These are phyloP conservation scores for Zoanthus gigantus DNA, from an alignment of 92 coral and sea anemone genomes.

Conservation along the genomic window DNA sequence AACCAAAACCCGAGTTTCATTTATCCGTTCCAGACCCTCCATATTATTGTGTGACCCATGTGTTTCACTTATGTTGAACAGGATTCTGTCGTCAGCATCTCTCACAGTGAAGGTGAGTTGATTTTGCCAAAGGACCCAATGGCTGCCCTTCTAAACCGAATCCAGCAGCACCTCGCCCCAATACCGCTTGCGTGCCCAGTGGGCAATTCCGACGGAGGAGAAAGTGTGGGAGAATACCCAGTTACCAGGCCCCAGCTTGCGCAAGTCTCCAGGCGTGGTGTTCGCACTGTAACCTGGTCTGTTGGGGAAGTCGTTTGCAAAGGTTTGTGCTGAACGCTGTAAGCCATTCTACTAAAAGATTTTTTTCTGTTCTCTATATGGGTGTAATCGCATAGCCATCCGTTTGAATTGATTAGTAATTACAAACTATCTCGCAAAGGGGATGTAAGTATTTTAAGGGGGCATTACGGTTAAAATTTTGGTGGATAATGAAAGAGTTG, in stretches of 20 bases:
- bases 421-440: no score
- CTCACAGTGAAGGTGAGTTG: slow-evolving; percentile 92
- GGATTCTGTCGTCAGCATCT: slow-evolving; percentile 79
- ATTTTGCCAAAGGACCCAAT: slow-evolving; percentile 72
- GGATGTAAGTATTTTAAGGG: no score
- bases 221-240: slow-evolving; percentile 42
- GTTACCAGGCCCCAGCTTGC: slow-evolving; percentile 19
- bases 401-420: no score
- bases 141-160: slow-evolving; percentile 58
- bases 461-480: no score
- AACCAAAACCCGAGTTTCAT: background rate
- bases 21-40: background rate
- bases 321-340: background rate
- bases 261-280: slow-evolving; percentile 35
- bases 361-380: background rate
- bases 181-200: slow-evolving; percentile 12
- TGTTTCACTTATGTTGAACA: slow-evolving; percentile 13
- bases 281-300: slow-evolving; percentile 40
- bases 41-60: background rate
- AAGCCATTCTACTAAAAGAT: background rate
- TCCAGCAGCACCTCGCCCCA: slow-evolving; percentile 61
- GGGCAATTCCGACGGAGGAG: background rate
- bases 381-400: no score
- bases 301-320: slow-evolving; percentile 17
- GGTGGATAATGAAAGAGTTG: no score